Evolutionary conservation across 1,140 invertebrate genomes (phyloP), one percentile per base, ranked within the genome.

Genomic region (Nymphalis io): DNA sequence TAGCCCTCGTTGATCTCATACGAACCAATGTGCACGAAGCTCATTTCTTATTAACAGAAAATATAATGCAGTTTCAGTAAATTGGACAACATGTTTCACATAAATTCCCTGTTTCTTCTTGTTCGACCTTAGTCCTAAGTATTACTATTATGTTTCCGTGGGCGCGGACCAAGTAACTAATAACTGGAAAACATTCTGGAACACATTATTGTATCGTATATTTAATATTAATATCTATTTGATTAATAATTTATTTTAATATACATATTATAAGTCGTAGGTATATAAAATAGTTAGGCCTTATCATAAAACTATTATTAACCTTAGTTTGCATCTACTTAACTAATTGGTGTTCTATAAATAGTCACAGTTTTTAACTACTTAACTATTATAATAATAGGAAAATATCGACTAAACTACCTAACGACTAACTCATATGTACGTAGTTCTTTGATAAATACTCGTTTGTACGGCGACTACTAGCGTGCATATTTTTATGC

Each of bases 301-400:
- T 70, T 76, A 74, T 68, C 33, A 63, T 67, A 60, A 71, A 68
- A 57, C 42, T 66, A 61, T 76, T 77, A 75, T 75, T 65, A 83
- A 80, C 77, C 18, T 79, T 80, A 42, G 63, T 70, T 85, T 82
- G 79, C 81, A 79, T 81, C 79, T 85, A 86, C 76, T 79, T 81
- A 83, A 71, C 84, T 89, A 89, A 60, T 89, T 87, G 87, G 85
- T 89, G 87, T 89, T 87, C 76, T 76, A 82, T 86, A 81, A 82
- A 83, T 83, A 81, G 82, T 80, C 73, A 63, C 79, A 62, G 74
- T 79, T 82, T 80, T 53, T 60, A 67, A 40, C 60, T 60, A 27
- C 18, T 27, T 55, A 55, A 55, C n/a, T 55, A 64, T 33, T 23
- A 48, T 60, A 23, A 65, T 42, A 13, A 60, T 60, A 68, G 57